phyloP scores from a whole-genome alignment of 1,140 invertebrate genomes.

The Neodiprion fabricii region DNA sequence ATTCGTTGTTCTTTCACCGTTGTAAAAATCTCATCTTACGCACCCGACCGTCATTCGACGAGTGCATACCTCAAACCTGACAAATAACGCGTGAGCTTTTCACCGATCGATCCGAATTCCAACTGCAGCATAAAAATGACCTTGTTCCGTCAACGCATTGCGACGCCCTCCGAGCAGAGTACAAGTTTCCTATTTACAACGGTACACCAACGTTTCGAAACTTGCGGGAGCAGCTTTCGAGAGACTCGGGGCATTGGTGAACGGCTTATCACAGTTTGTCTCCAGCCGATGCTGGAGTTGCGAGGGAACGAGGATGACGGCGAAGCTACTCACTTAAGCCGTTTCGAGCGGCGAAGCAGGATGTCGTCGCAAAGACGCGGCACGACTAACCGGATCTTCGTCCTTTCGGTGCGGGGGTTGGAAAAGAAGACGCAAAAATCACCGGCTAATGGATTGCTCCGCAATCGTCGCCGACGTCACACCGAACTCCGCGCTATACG shows the following conservation, averaged over 20 bases:
- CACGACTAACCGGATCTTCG: not conserved
- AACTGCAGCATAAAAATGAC: too few relatives aligned
- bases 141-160: too few relatives aligned
- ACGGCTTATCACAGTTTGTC: constrained; percentile 7
- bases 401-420: not conserved
- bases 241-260: not conserved
- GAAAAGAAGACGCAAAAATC: not conserved
- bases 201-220: not conserved
- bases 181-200: not conserved
- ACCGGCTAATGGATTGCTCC: not conserved
- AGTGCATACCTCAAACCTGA: too few relatives aligned
- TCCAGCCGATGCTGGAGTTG: not conserved
- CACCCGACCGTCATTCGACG: too few relatives aligned
- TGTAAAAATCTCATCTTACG: too few relatives aligned
- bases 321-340: not conserved
- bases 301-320: not conserved
- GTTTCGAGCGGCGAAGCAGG: not conserved
- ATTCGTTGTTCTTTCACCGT: too few relatives aligned
- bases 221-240: not conserved
- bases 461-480: not conserved
- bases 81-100: too few relatives aligned
- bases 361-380: not conserved
- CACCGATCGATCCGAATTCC: too few relatives aligned
- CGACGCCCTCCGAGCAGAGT: too few relatives aligned
- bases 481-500: not conserved